These are phyloP conservation scores for Alviniconcha strummeri DNA, from an alignment of 2,888 invertebrate genomes.

Conservation along the genomic window DNA sequence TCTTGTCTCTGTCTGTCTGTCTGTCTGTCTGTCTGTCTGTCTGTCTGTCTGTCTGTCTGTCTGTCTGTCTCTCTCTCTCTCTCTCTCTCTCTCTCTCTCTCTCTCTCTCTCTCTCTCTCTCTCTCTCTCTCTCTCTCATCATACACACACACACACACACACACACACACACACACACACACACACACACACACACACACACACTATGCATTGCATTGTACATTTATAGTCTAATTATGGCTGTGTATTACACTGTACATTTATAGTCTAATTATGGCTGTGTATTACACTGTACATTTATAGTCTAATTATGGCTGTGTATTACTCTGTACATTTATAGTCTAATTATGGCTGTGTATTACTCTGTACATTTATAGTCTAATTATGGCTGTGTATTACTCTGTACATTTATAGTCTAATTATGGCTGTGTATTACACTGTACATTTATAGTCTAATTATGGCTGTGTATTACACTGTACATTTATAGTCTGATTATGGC, in stretches of 20 bases:
- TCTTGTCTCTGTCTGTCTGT: no score
- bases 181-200: neutral
- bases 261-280: neutral
- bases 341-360: neutral
- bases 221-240: neutral
- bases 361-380: neutral
- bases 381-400: neutral
- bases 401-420: neutral
- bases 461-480: neutral
- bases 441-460: neutral
- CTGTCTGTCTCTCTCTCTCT: no score
- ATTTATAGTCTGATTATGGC: neutral
- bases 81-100: neutral
- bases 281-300: neutral
- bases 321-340: neutral
- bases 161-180: neutral
- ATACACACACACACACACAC: neutral
- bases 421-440: no score
- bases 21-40: no score
- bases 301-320: no score
- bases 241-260: neutral
- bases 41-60: no score
- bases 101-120: neutral
- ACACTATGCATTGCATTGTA: neutral
- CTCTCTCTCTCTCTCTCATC: neutral